Conservation (phyloP, 2,113 vertebrate genomes). For the Etia nguti region DNA sequence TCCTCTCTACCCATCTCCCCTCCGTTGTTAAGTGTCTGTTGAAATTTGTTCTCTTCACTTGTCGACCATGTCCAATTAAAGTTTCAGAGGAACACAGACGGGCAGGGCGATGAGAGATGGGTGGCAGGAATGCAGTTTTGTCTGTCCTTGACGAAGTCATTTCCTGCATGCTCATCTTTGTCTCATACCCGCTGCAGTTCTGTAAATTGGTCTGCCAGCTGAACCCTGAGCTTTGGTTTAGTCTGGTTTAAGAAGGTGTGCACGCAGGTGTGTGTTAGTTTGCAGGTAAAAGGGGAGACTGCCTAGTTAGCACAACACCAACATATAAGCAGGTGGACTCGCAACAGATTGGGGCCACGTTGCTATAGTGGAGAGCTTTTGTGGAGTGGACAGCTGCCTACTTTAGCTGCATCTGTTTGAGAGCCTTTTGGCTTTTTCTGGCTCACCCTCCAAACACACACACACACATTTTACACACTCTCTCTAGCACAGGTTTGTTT, state of each 20-base stretch:
- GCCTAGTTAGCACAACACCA: neutral
- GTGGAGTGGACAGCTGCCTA: constrained; percentile 28
- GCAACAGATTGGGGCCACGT: constrained; percentile 24
- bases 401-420: constrained; percentile 51
- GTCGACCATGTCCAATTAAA: constrained; percentile 64
- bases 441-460: constrained; percentile 13
- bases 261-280: neutral
- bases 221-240: constrained; percentile 26
- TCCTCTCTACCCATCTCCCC: constrained; percentile 11
- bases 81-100: constrained; percentile 34
- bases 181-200: constrained; percentile 14
- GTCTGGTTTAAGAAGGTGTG: neutral
- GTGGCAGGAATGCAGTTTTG: constrained; percentile 31
- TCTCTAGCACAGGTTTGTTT: neutral
- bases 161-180: constrained; percentile 50
- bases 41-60: constrained; percentile 61
- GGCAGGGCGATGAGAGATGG: constrained; percentile 25
- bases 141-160: constrained; percentile 68
- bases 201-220: constrained; percentile 49
- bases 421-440: constrained; percentile 50
- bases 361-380: neutral
- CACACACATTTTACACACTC: neutral
- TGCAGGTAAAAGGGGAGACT: constrained; percentile 9
- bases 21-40: constrained; percentile 41
- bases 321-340: neutral